These are phyloP conservation scores for Anthopleura sola DNA, from an alignment of 64 coral and sea anemone species.

Conservation along the genomic window DNA sequence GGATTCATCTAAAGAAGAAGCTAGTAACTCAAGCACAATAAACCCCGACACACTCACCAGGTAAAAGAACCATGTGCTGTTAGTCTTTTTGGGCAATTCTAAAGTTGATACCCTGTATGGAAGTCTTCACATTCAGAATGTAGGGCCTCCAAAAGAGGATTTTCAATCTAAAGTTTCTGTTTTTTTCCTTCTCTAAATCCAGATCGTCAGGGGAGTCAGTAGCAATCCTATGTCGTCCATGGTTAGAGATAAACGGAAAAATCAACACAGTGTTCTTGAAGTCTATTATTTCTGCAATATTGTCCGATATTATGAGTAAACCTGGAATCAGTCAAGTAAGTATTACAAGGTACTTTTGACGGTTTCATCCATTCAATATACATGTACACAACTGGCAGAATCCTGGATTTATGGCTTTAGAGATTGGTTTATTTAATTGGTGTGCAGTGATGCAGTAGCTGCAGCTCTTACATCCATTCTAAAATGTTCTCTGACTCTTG, in stretches of 20 bases:
- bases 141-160: too few species aligned
- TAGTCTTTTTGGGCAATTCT: background rate
- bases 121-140: too few species aligned
- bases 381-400: background rate
- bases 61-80: background rate
- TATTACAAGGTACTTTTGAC: background rate
- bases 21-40: background rate
- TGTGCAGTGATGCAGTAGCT: too few species aligned
- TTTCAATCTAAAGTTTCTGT: background rate
- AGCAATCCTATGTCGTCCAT: background rate
- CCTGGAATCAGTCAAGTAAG: constrained; percentile 19
- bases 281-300: background rate
- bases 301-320: background rate
- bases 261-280: background rate
- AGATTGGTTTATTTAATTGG: too few species aligned
- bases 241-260: background rate
- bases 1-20: too few species aligned
- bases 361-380: background rate
- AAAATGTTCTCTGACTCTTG: too few species aligned
- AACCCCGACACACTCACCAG: background rate
- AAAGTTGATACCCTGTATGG: background rate
- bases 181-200: background rate
- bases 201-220: background rate
- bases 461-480: too few species aligned
- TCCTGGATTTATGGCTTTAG: background rate